Percentiles rank a stretch among this genome's conserved stretches.
Evolutionary conservation across 2,113 vertebrate species (phyloP).

Genomic region (Sceloporus tristichus): DNA sequence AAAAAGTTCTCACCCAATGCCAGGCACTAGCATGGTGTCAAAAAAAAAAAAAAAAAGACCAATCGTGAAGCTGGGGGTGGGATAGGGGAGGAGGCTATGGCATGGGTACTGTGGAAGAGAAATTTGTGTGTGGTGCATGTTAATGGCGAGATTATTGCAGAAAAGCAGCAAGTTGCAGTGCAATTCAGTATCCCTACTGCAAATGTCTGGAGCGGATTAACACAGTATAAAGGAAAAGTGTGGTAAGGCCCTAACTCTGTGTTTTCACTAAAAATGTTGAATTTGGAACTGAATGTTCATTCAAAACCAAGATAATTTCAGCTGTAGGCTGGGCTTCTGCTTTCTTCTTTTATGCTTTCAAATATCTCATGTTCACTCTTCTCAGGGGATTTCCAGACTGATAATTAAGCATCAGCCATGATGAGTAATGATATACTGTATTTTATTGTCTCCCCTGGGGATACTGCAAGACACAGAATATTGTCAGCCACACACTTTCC

Average conservation of each 20-base stretch:
- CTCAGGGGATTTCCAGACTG: conserved; percentile 63
- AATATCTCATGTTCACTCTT: conserved; percentile 53
- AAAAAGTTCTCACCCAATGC: no score
- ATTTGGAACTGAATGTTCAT: conserved; percentile 51
- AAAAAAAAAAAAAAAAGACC: no score
- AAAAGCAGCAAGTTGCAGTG: no score
- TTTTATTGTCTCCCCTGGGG: conserved; percentile 17
- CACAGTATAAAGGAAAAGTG: no score
- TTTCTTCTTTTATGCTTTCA: conserved; percentile 68
- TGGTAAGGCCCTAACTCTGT: background rate
- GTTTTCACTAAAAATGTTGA: conserved; percentile 38
- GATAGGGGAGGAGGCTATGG: no score
- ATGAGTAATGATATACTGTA: conserved; percentile 28
- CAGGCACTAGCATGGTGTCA: no score
- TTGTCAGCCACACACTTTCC: background rate
- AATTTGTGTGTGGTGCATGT: no score
- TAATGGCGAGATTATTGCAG: no score
- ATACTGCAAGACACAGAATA: background rate
- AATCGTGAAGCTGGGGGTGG: no score
- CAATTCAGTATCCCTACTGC: no score
- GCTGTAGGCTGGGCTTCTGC: conserved; percentile 64
- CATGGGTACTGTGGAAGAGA: no score
- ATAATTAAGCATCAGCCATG: conserved; percentile 69
- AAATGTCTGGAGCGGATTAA: no score
- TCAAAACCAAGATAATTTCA: conserved; percentile 30